These are phyloP conservation scores for Todiramphus chloris DNA, from an alignment of 2,113 vertebrate species.

Conservation along the genomic window DNA sequence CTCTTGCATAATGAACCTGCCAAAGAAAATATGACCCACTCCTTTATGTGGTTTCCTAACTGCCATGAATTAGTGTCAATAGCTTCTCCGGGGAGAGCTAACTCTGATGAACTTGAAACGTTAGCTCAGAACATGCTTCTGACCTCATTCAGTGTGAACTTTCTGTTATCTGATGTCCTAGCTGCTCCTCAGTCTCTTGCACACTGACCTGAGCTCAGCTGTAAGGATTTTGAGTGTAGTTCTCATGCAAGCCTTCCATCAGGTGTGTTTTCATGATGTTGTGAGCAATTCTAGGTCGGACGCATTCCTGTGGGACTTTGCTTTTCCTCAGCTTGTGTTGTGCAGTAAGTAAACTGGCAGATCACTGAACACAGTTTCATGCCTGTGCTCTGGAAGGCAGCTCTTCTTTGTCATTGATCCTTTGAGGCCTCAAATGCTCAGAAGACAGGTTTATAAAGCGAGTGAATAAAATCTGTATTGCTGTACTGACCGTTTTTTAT, in stretches of 20 bases:
- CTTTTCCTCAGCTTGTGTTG: neutral
- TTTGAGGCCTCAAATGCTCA: constrained; percentile 2
- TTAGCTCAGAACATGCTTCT: neutral
- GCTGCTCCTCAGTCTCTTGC: neutral
- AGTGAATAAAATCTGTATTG: constrained; percentile 19
- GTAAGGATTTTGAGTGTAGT: neutral
- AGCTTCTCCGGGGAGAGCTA: neutral
- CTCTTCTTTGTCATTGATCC: neutral
- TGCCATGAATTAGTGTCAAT: neutral
- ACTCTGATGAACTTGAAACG: neutral
- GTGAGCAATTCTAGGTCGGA: neutral
- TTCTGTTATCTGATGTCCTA: neutral
- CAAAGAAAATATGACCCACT: constrained; percentile 3
- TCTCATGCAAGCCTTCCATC: neutral
- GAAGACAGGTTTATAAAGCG: neutral
- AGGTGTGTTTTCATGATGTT: neutral
- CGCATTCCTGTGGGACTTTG: neutral
- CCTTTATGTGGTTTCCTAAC: neutral
- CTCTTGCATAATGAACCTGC: neutral
- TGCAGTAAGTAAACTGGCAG: neutral
- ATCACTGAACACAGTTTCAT: neutral
- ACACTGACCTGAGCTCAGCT: neutral
- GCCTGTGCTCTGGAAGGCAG: neutral
- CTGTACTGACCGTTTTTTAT: neutral
- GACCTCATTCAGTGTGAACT: neutral